Conservation (phyloP, 1,140 invertebrate genomes). For the Caenorhabditis elegans region DNA sequence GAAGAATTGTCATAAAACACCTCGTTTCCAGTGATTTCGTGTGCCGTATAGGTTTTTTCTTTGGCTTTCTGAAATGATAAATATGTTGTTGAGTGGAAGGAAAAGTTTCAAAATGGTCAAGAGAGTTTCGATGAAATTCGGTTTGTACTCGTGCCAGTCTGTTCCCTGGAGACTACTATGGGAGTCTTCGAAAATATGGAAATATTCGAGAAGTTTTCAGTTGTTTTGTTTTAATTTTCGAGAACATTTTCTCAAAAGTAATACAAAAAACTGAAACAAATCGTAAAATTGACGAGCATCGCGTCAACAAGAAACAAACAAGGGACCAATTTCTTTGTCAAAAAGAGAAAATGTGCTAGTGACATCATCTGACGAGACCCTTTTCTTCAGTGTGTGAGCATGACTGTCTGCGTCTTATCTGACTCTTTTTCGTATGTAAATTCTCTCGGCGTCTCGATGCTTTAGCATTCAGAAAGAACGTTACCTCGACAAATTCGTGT, state of each 20-base stretch:
- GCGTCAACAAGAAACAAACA: background rate
- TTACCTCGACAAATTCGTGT: slow-evolving; percentile 31
- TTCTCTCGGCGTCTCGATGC: background rate
- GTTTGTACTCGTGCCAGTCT: too few relatives aligned
- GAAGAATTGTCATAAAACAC: slow-evolving; percentile 5
- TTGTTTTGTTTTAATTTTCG: too few relatives aligned
- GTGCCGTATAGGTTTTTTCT: background rate
- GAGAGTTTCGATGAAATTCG: too few relatives aligned
- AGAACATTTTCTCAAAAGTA: too few relatives aligned
- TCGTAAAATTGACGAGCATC: background rate
- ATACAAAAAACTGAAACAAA: background rate
- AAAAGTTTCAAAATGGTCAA: too few relatives aligned
- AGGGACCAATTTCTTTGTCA: background rate
- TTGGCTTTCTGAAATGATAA: slow-evolving; percentile 29
- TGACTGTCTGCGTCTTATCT: background rate
- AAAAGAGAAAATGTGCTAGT: background rate
- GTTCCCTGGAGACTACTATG: too few relatives aligned
- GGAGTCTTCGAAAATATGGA: too few relatives aligned
- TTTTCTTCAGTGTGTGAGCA: background rate
- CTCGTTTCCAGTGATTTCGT: background rate
- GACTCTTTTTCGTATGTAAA: background rate
- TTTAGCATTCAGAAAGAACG: background rate
- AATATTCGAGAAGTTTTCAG: too few relatives aligned
- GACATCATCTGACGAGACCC: slow-evolving; percentile 16
- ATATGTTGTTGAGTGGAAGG: too few relatives aligned